Conservation (phyloP, 2,113 vertebrate species). For the Hippopotamus amphibius region DNA sequence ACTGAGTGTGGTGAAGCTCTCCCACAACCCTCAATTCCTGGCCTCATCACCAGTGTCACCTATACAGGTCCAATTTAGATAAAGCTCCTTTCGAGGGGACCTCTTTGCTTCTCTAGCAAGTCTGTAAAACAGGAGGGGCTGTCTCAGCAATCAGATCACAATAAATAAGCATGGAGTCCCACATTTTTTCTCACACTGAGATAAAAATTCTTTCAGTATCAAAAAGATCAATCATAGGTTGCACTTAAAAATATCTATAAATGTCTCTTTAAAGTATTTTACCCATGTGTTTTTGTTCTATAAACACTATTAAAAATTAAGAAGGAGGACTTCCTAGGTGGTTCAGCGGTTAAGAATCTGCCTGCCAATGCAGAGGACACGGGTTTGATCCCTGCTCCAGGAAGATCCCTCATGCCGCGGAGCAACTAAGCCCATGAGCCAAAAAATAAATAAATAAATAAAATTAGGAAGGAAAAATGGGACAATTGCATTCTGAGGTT, state of each 20-base stretch:
- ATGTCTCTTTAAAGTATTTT: conserved; percentile 58
- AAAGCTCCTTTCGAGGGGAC: background rate
- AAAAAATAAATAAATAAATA: background rate
- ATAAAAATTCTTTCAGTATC: conserved; percentile 59
- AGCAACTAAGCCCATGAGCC: too few relatives aligned
- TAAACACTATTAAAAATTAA: conserved; percentile 63
- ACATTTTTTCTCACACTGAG: background rate
- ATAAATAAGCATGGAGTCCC: background rate
- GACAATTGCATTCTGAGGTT: background rate
- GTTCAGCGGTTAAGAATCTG: too few relatives aligned
- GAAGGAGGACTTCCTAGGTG: background rate
- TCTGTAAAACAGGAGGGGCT: background rate
- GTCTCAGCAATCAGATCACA: background rate
- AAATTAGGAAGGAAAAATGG: conserved; percentile 37
- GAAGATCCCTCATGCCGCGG: too few relatives aligned
- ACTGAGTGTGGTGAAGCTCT: background rate
- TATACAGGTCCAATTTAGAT: background rate
- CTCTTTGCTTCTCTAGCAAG: background rate
- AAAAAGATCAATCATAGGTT: conserved; percentile 51
- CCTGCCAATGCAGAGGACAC: too few relatives aligned
- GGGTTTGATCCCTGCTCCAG: too few relatives aligned
- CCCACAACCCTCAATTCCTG: background rate
- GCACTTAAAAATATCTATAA: conserved; percentile 55
- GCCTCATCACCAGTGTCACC: background rate
- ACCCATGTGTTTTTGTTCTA: conserved; percentile 34